A percentile compares a stretch with the other conserved stretches of the same genome.
Evolutionary conservation across 92 coral and sea anemone genomes (phyloP).

Genomic region (Epizoanthus fatuus): DNA sequence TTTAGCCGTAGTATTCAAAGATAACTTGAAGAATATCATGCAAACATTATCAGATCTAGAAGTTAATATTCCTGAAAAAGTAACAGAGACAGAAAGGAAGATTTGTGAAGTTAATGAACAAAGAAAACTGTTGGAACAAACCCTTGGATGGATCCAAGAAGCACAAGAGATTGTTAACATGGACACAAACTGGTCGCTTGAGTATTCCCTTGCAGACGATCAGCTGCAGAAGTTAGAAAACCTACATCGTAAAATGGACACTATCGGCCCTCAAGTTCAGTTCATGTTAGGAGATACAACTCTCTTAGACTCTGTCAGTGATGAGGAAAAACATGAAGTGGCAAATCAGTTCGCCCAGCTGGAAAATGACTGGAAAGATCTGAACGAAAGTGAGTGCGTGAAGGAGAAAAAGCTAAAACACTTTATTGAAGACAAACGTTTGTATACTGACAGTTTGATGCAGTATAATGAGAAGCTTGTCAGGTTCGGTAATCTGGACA

Average conservation of each 20-base stretch:
- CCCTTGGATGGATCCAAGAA: conserved; percentile 63
- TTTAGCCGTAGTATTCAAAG: conserved; percentile 30
- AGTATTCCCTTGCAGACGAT: conserved; percentile 8
- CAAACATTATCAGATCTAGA: conserved; percentile 31
- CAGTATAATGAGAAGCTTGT: conserved; percentile 7
- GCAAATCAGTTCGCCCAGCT: conserved; percentile 6
- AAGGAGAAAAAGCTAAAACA: conserved; percentile 6
- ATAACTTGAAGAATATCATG: conserved; percentile 38
- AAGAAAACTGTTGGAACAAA: conserved; percentile 54
- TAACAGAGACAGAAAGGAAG: conserved; percentile 47
- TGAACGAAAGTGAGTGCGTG: background rate
- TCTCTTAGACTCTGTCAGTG: background rate
- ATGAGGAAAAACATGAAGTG: background rate
- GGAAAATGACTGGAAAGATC: conserved; percentile 19
- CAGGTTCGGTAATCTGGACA: background rate
- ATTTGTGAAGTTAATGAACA: conserved; percentile 40
- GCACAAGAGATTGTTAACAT: conserved; percentile 49
- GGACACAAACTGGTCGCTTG: conserved; percentile 38
- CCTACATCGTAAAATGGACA: background rate
- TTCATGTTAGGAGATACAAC: conserved; percentile 17
- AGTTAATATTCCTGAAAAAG: conserved; percentile 31
- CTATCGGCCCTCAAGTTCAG: conserved; percentile 16
- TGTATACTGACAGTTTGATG: conserved; percentile 30
- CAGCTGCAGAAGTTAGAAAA: conserved; percentile 1
- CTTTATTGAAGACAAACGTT: conserved; percentile 23